Evolutionary conservation across 2,888 invertebrate species (phyloP).

Genomic region (Exephanes ischioxanthus): DNA sequence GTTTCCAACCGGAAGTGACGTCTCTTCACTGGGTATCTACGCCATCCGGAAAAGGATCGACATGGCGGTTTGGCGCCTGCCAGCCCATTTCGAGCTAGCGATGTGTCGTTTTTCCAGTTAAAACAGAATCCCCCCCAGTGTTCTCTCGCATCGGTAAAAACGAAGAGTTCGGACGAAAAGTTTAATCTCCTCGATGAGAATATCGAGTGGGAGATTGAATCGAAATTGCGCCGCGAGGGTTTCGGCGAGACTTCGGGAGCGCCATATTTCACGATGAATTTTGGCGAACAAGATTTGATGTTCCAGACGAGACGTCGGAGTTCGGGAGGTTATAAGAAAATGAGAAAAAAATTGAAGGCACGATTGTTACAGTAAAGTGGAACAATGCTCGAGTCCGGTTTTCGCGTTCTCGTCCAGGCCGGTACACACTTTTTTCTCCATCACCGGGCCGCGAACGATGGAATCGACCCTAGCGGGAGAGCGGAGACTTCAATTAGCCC

Average conservation of each 20-base stretch:
- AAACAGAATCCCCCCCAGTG: no score
- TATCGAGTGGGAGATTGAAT: no score
- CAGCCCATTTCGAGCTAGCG: no score
- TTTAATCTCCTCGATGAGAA: neutral
- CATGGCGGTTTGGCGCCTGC: no score
- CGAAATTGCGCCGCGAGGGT: neutral
- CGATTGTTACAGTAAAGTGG: slow-evolving; percentile 25
- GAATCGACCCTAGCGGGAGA: slow-evolving; percentile 42
- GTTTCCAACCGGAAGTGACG: no score
- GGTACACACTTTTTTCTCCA: slow-evolving; percentile 25
- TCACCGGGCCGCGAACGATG: slow-evolving; percentile 15
- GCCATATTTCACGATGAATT: slow-evolving; percentile 38
- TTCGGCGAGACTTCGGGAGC: slow-evolving; percentile 4
- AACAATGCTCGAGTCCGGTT: slow-evolving; percentile 34
- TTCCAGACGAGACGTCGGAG: neutral
- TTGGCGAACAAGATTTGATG: neutral
- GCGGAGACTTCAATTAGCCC: slow-evolving; percentile 56
- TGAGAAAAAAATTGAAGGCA: slow-evolving; percentile 19
- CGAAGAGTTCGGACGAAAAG: no score
- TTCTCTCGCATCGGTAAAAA: no score
- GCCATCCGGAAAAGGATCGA: no score
- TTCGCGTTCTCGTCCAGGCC: slow-evolving; percentile 23
- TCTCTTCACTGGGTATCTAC: no score
- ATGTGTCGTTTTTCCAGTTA: no score
- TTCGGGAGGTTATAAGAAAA: slow-evolving; percentile 9